Percentiles rank a stretch among this genome's conserved stretches.
Conservation (phyloP, 1,140 invertebrate species). For the Micrasema minimum region DNA sequence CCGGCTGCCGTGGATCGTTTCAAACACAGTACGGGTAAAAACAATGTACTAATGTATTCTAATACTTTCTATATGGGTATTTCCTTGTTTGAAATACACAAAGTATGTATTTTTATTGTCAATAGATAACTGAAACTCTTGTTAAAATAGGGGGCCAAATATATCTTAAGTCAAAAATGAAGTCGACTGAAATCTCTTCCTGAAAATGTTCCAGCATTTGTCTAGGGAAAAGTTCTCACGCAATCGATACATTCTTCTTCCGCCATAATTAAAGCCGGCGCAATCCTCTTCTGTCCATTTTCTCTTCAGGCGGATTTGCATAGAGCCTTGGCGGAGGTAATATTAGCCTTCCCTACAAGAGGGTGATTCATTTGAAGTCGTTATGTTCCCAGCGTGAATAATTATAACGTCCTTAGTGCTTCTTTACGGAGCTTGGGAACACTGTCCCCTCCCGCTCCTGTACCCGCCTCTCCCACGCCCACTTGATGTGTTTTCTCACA, state of each 20-base stretch:
- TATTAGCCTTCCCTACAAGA: constrained; percentile 32
- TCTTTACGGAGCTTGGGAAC: constrained; percentile 37
- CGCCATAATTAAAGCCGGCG: constrained; percentile 27
- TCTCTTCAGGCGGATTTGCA: constrained; percentile 38
- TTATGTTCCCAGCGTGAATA: constrained; percentile 44
- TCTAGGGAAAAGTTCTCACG: constrained; percentile 1
- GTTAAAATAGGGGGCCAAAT: too few relatives aligned
- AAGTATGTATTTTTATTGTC: too few relatives aligned
- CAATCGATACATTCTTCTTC: constrained; percentile 32
- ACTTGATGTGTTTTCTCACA: constrained; percentile 16
- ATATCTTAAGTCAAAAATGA: too few relatives aligned
- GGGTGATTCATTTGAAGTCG: constrained; percentile 44
- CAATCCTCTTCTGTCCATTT: constrained; percentile 33
- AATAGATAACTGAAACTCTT: too few relatives aligned
- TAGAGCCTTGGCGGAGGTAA: constrained; percentile 36
- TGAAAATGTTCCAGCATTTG: not conserved
- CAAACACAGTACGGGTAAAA: too few relatives aligned
- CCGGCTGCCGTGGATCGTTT: too few relatives aligned
- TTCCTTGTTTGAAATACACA: too few relatives aligned
- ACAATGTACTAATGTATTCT: too few relatives aligned
- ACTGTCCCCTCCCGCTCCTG: constrained; percentile 9
- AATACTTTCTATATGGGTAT: too few relatives aligned
- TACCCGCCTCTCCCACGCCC: not conserved
- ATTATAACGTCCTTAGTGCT: constrained; percentile 46
- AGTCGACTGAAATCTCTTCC: not conserved